Conservation (phyloP, 1,140 invertebrate genomes). For the Diachasmimorpha longicaudata region DNA sequence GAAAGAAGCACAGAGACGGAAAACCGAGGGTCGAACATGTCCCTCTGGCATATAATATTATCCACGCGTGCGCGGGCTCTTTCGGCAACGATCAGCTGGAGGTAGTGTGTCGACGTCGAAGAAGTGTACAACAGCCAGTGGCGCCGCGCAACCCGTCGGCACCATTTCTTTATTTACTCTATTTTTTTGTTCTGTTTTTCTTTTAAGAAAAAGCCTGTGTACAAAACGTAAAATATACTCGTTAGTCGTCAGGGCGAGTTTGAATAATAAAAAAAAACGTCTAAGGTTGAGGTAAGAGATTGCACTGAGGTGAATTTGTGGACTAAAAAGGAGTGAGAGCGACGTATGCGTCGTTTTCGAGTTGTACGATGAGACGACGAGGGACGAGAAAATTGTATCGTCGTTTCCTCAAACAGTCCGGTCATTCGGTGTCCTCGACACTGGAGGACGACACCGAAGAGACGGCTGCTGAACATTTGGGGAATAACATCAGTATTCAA, state of each 20-base stretch:
- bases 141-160: slow-evolving; percentile 40
- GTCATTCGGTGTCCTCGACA: slow-evolving; percentile 17
- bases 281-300: not conserved
- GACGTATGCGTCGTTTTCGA: not conserved
- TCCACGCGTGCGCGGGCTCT: slow-evolving; percentile 53
- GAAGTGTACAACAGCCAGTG: slow-evolving; percentile 32
- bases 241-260: not conserved
- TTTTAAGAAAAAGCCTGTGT: slow-evolving; percentile 8
- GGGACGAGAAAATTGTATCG: slow-evolving; percentile 16
- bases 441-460: slow-evolving; percentile 31
- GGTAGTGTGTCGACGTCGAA: slow-evolving; percentile 22
- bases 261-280: not conserved
- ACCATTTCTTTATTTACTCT: slow-evolving; percentile 24
- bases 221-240: not conserved
- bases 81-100: slow-evolving; percentile 57
- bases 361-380: slow-evolving; percentile 20
- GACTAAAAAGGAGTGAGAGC: not conserved
- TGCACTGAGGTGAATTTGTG: not conserved
- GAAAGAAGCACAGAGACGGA: not conserved
- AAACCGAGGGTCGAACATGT: not conserved
- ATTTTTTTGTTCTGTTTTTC: slow-evolving; percentile 4
- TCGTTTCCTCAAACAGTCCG: slow-evolving; percentile 13
- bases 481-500: too few relatives aligned
- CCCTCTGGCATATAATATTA: slow-evolving; percentile 19
- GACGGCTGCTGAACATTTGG: not conserved